Base-by-base conservation (phyloP, 2,797 vertebrate species). In the Crocodylus rhombifer region DNA sequence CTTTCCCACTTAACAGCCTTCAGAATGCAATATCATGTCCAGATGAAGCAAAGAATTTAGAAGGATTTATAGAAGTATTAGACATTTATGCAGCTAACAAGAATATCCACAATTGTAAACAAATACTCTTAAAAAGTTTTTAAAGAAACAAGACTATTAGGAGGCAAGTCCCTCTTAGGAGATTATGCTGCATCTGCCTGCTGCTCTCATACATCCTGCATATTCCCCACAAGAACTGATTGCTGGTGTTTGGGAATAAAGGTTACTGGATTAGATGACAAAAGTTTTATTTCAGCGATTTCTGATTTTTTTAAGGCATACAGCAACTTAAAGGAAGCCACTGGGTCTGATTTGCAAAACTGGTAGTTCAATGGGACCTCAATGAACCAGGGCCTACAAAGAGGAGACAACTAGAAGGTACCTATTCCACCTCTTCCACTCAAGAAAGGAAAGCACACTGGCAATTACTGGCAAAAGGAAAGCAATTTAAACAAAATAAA, bases 401-500 rank as follows among this genome's bases (percentile, higher is more conserved):
- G 87, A 42, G 7, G 87, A 42, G 33, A 17, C 8, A 25, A 3
- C 6, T 85, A 60, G 5, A 62, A 75, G 14, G 28, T 36, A 84
- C 3, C 51, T 60, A 2, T 3, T 82, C 30, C 30, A 26, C 86
- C 61, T 13, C n/a, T 30, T 5, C 23, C 15, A 1, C 16, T 80
- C 73, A 83, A 77, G 14, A 81, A 64, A 60, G 36, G 30, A 9
- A 33, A 80, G 64, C 76, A 28, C 0, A 7, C 56, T 81, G 61
- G 33, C 13, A 51, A 51, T 10, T 11, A 51, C 9, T 51, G 42
- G 42, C 42, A 51, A 51, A 51, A 51, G 42, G 10, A 51, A 51
- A 60, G 77, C 5, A 71, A 51, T 67, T 74, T 91, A 56, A 88
- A 87, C 67, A 87, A 90, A 86, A 25, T 8, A 94, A 17, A 61